These are phyloP conservation scores for Sinotaia quadrata DNA, from an alignment of 2,888 invertebrate species.

Conservation along the genomic window DNA sequence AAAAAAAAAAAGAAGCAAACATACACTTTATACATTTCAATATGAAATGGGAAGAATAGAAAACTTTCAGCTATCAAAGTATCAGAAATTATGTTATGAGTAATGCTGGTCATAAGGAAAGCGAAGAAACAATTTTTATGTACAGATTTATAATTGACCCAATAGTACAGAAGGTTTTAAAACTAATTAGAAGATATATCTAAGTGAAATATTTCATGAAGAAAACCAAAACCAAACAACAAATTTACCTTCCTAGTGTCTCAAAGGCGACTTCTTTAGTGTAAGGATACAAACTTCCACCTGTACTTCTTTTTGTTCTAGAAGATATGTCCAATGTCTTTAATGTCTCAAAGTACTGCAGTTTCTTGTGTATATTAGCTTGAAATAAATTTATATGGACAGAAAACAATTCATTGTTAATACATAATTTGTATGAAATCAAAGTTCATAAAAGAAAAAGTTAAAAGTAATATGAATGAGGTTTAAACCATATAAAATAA, in stretches of 20 bases:
- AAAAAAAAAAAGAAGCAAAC: too few species aligned
- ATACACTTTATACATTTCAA: too few species aligned
- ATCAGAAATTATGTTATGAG: too few species aligned
- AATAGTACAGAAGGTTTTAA: not conserved
- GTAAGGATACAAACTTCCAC: slow-evolving; percentile 33
- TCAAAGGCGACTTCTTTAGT: slow-evolving; percentile 49
- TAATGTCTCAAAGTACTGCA: slow-evolving; percentile 58
- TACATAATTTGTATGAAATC: not conserved
- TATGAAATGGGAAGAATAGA: too few species aligned
- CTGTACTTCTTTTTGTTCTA: slow-evolving; percentile 33
- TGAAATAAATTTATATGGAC: not conserved
- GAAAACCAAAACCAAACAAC: not conserved
- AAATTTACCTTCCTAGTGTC: slow-evolving; percentile 52
- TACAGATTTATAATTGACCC: too few species aligned
- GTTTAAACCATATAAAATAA: too few species aligned
- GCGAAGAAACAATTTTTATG: too few species aligned
- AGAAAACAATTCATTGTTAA: not conserved
- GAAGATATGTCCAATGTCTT: slow-evolving; percentile 35
- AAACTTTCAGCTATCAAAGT: too few species aligned
- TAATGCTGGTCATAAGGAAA: too few species aligned
- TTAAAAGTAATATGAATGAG: too few species aligned
- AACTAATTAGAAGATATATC: not conserved
- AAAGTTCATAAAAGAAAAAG: too few species aligned
- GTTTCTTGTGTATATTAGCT: slow-evolving; percentile 36
- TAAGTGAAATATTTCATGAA: not conserved